Evolutionary conservation across 1,140 invertebrate species (phyloP).

Genomic region (Ooceraea biroi): DNA sequence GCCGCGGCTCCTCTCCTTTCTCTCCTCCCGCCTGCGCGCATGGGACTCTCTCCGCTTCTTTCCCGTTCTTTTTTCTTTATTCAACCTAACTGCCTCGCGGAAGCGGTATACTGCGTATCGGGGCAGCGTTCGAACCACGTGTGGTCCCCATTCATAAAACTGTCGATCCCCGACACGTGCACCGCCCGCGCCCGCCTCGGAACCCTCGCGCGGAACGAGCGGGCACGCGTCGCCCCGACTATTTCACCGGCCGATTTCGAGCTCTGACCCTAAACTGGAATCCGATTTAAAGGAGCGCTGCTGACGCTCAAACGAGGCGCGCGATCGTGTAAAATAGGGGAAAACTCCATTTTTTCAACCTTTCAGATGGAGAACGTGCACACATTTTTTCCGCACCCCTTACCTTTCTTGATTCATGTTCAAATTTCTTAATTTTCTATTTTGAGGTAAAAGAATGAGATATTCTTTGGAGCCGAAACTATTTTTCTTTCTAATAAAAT

Average conservation of each 20-base stretch:
- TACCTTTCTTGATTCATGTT: neutral
- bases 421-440: neutral
- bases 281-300: conserved; percentile 61
- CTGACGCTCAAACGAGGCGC: conserved; percentile 9
- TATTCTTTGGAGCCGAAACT: neutral
- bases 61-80: conserved; percentile 66
- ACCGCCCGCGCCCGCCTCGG: conserved; percentile 47
- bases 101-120: conserved; percentile 71
- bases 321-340: neutral
- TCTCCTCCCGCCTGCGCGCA: neutral
- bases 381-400: neutral
- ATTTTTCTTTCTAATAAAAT: too few species aligned
- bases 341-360: conserved; percentile 6
- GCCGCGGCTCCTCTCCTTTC: conserved; percentile 44
- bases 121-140: conserved; percentile 73
- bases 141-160: conserved; percentile 77
- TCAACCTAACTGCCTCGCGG: conserved; percentile 66
- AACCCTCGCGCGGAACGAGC: conserved; percentile 56
- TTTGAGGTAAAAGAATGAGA: neutral
- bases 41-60: conserved; percentile 13
- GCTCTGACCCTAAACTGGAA: conserved; percentile 57
- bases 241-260: conserved; percentile 52
- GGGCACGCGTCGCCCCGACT: conserved; percentile 37
- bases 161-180: conserved; percentile 67
- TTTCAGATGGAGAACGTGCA: neutral